Evolutionary conservation across 2,797 vertebrate genomes (phyloP).

Genomic region (Numenius phaeopus): DNA sequence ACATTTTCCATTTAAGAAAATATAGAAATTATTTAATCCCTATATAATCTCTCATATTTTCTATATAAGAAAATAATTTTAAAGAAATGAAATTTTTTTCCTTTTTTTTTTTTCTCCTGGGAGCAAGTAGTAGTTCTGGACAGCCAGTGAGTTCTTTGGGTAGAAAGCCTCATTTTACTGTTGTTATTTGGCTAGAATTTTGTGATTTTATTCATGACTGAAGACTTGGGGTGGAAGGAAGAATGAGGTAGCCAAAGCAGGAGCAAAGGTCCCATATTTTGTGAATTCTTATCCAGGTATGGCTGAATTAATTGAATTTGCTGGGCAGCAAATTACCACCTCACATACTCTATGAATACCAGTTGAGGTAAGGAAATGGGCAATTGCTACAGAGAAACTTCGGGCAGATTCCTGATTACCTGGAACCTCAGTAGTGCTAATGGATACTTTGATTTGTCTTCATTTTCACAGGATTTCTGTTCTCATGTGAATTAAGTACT

Average conservation of each 20-base stretch:
- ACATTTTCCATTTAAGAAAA: background rate
- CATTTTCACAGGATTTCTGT: background rate
- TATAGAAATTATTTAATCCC: background rate
- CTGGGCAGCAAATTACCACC: background rate
- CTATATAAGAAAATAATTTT: background rate
- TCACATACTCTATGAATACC: background rate
- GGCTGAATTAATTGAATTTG: background rate
- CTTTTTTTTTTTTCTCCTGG: background rate
- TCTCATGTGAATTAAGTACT: background rate
- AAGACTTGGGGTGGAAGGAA: background rate
- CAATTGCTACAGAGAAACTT: background rate
- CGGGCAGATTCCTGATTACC: background rate
- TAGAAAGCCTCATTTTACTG: background rate
- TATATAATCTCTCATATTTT: background rate
- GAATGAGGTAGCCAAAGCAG: background rate
- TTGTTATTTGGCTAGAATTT: background rate
- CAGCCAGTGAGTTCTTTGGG: background rate
- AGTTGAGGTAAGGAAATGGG: background rate
- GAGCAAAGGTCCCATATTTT: background rate
- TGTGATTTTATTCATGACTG: background rate
- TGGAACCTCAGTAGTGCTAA: background rate
- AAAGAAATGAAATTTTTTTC: background rate
- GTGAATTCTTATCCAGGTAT: background rate
- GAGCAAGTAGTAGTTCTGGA: background rate
- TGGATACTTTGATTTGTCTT: background rate